Base-by-base conservation (phyloP, 2,113 vertebrate genomes). In the Oceanodroma tethys region DNA sequence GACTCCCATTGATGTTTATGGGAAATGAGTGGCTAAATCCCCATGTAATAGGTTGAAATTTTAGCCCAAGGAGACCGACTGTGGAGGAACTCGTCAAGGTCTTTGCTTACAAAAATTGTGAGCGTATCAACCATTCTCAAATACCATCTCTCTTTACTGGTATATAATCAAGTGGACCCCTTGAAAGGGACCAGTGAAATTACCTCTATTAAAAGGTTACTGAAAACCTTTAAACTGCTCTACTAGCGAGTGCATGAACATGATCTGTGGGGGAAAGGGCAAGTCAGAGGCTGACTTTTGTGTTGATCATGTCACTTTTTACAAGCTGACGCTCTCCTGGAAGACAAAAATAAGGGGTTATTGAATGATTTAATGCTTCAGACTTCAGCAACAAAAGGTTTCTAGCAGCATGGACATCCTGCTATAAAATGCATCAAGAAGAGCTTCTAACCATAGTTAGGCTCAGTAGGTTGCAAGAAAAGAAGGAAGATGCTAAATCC, bases 11-110 rank as follows among this genome's bases (percentile, higher is more conserved):
- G 96, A 96, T 88, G 93, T 95, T 94, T 92, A 94, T 92, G 91
- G 95, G 89, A 97, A 97, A 96, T 84, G 94, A 96, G 93, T 96
- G 95, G 82, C 88, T 93, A 96, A 96, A 97, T 96, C 94, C 93
- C 95, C 88, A 91, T 93, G 90, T 95, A 96, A 97, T 95, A 97
- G 79, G 94, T 97, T 95, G 95, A 97, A 97, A 97, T 94, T 96
- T 97, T 94, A 94, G 93, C 95, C 94, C 92, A 96, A 94, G 94
- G 96, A 97, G 94, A 93, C 80, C 91, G 80, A 86, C 96, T 97
- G 81, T 43, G 65, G 82, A 95, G 91, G 85, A 96, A 93, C 93
- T 93, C 59, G 4, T 90, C 97, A 95, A 96, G 88, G 87, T 88
- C 93, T 95, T 83, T 94, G 93, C 86, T 97, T 91, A 90, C 63